Evolutionary conservation across 2,113 vertebrate species (phyloP).

Genomic region (Cyphomyrus plagiostoma): DNA sequence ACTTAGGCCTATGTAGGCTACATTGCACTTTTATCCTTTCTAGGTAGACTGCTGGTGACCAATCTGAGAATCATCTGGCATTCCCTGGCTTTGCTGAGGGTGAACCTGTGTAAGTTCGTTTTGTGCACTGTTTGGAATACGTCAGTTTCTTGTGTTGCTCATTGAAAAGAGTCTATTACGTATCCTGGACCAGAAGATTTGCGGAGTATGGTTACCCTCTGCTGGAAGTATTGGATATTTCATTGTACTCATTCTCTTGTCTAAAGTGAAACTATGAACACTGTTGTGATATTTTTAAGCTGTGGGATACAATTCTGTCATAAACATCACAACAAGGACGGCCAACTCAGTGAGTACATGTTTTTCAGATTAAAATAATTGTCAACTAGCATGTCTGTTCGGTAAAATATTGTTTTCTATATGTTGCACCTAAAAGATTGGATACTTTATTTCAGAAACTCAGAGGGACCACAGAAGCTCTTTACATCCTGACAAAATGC

Average conservation of each 20-base stretch:
- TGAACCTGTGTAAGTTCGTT: slow-evolving; percentile 76
- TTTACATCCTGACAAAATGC: slow-evolving; percentile 95
- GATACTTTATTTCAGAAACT: slow-evolving; percentile 71
- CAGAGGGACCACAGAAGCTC: slow-evolving; percentile 95
- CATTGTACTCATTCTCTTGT: neutral
- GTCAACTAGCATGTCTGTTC: neutral
- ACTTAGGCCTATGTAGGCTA: neutral
- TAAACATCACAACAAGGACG: slow-evolving; percentile 93
- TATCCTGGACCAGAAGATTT: neutral
- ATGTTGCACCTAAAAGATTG: neutral
- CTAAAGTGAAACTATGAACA: neutral
- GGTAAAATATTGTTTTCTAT: neutral
- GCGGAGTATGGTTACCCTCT: neutral
- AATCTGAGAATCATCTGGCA: slow-evolving; percentile 97
- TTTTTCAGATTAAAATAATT: neutral
- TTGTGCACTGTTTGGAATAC: neutral
- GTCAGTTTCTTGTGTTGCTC: neutral
- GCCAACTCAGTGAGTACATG: slow-evolving; percentile 85
- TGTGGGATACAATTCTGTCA: slow-evolving; percentile 93
- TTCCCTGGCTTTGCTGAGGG: slow-evolving; percentile 81
- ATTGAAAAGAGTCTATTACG: neutral
- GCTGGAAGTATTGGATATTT: neutral
- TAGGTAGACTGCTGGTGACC: slow-evolving; percentile 82
- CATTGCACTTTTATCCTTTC: slow-evolving; percentile 7
- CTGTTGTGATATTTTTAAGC: slow-evolving; percentile 56